Evolutionary conservation across 2,113 vertebrate genomes (phyloP), one percentile per base, ranked within the genome.

Genomic region (Takifugu flavidus): DNA sequence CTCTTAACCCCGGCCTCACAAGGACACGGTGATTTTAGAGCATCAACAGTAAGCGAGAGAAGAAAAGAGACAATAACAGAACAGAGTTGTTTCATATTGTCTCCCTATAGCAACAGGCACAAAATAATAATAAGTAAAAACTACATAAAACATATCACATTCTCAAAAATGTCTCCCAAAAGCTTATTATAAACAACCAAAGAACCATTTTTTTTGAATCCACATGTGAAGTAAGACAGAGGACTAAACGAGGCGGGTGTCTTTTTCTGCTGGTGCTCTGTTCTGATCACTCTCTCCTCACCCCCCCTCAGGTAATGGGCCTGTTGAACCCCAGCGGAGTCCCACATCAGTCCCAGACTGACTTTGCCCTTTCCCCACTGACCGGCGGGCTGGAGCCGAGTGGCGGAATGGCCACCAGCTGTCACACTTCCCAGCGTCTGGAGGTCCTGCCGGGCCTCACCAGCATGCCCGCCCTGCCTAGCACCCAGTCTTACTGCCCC

Each of bases 401-500:
- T 53, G 92, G 94, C n/a, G 92, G 94, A 6, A 96, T 98, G 86
- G 94, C 97, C 10, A 91, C 95, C 87, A 98, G 95, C 84, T 99
- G 97, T 63, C 90, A 91, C 25, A 86, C 88, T 69, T 96, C 96
- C 71, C 97, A 99, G 90, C 91, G 97, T 67, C 88, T 98, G 80
- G 96, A 98, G 86, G 95, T 92, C 69, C 91, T 99, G 72, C 93
- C 95, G 0, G 94, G 95, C 25, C 79, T 92, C 59, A 79, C 86
- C 69, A 90, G 85, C 62, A 90, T 92, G 90, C 84, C 91, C 70
- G 88, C 93, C 39, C 89, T 99, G 75, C 94, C 96, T 0, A 96
- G 93, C 54, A 95, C 94, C 46, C 97, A 99, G 87, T 96, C 97
- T 72, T 99, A 99, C 87, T 99, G 97, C 82, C 94, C 96, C 0